Base-by-base conservation (phyloP, 2,113 vertebrate species). In the Typhlomys cinereus region DNA sequence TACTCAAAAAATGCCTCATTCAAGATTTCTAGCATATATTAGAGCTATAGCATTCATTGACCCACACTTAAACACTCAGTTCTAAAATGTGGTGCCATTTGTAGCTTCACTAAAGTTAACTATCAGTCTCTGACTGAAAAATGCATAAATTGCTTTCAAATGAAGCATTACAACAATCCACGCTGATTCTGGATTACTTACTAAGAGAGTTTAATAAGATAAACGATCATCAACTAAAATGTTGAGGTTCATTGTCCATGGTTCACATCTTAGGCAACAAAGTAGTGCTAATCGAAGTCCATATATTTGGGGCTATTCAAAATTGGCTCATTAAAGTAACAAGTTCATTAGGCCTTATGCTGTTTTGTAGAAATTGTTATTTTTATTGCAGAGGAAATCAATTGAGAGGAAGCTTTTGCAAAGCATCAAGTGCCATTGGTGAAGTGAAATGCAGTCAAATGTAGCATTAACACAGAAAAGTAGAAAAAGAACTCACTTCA, bases 291-390 rank as follows among this genome's bases (percentile, higher is more conserved):
- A 87, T 36, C 23, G 36, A 64, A 78, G 48, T 71, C 15, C 18
- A n/a, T 59, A 31, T 62, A 39, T 74, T 41, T 90, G 59, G 29
- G 59, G 20, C 70, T 31, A 80, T 29, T 80, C 41, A 29, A 59
- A 92, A 75, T 67, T 74, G 64, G 79, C 74, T 85, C 29, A 17
- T 89, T 89, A 76, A 78, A 61, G 29, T n/a, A 87, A 31, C 57
- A 48, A 11, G 20, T 57, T 54, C 59, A 86, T 57, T 57, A 78
- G 74, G 9, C 84, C 20, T 79, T 52, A 74, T 23, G 7, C 41
- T 46, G 74, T 62, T 52, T 57, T 50, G 54, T 57, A 13, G 46
- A 61, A 69, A 66, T 46, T 74, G 31, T 74, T 62, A 74, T 84
- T 81, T 14, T 74, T 18, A 7, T 73, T 64, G 67, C 54, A 82